Base-by-base conservation (phyloP, 2,888 invertebrate genomes). In the Caenorhabditis imperialis region DNA sequence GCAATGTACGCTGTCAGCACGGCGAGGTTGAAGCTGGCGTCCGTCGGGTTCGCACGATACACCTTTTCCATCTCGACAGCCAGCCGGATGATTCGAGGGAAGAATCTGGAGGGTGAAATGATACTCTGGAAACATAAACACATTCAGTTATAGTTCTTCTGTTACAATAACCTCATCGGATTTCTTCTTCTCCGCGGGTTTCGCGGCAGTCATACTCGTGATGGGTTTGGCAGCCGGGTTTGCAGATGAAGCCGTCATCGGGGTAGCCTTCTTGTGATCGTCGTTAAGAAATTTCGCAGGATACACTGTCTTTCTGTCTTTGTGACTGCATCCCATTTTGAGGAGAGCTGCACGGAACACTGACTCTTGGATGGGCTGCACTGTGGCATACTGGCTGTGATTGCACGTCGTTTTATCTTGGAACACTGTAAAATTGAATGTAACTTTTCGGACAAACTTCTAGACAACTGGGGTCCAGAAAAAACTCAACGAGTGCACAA, bases 51-150 rank as follows among this genome's bases (percentile, higher is more conserved):
- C 12, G 22, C n/a, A 8, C 54, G 54, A 51, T 37, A 73, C 18
- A 30, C 18, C n/a, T 44, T 35, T 40, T 73, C 73, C 73, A 73
- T 73, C 12, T 73, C 73, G 10, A 22, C 27, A 5, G 73, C 73
- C 22, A 73, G 37, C n/a, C 37, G 47, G 2, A 65, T 6, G 8
- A 73, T 54, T 7, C 65, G 60, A 0, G 65, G 58, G 22, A 55
- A 73, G 16, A 42, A 25, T 18, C 37, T 54, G 2, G 27, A 25
- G 1, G 58, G 27, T 4, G 44, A 33, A 25, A 58, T 1, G 12
- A 18, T 33, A 35, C 22, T 63, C 62, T 63, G 54, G 45, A 50
- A 58, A 8, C 6, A 22, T 1, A 14, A 18, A 48, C 27, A 48
- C 30, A 51, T 18, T 20, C 5, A 20, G 20, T 44, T 44, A 44